phyloP scores from a whole-genome alignment of 2,888 invertebrate genomes.

The Polyommatus iphigenia region DNA sequence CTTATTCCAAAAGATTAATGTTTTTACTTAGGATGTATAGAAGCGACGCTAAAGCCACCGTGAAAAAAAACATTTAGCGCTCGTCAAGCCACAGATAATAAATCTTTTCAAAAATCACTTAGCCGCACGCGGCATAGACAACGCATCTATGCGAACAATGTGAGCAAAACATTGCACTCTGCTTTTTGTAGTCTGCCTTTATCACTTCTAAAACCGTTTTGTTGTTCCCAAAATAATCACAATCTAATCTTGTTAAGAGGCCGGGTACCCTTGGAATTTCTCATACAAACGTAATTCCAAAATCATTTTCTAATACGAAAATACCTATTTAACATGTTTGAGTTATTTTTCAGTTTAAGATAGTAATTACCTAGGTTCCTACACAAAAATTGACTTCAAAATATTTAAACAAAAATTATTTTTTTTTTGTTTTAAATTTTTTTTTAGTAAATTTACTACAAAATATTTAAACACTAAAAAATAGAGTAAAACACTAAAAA shows the following conservation, averaged over 20 bases:
- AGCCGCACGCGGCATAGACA: slow-evolving; percentile 37
- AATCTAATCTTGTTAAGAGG: slow-evolving; percentile 6
- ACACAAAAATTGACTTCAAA: no score
- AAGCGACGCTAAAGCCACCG: neutral
- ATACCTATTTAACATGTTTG: no score
- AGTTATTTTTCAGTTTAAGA: no score
- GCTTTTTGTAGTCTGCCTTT: slow-evolving; percentile 34
- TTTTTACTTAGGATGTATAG: slow-evolving; percentile 22
- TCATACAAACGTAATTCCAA: no score
- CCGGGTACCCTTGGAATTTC: no score
- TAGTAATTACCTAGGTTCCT: no score
- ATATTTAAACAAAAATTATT: no score
- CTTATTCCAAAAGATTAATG: neutral
- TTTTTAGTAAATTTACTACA: no score
- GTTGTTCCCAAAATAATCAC: slow-evolving; percentile 8
- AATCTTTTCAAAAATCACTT: slow-evolving; percentile 41
- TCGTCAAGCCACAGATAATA: slow-evolving; percentile 38
- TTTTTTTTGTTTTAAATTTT: no score
- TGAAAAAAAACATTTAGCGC: slow-evolving; percentile 30
- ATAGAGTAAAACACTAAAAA: no score
- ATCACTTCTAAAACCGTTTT: slow-evolving; percentile 35
- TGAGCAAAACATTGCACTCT: slow-evolving; percentile 37
- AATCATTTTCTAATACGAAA: no score
- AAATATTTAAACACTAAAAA: no score
- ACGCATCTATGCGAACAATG: slow-evolving; percentile 40